A percentile compares a stretch with the other conserved stretches of the same genome.
Evolutionary conservation across 2,797 vertebrate genomes (phyloP).

Genomic region (Pelobates cultripes): DNA sequence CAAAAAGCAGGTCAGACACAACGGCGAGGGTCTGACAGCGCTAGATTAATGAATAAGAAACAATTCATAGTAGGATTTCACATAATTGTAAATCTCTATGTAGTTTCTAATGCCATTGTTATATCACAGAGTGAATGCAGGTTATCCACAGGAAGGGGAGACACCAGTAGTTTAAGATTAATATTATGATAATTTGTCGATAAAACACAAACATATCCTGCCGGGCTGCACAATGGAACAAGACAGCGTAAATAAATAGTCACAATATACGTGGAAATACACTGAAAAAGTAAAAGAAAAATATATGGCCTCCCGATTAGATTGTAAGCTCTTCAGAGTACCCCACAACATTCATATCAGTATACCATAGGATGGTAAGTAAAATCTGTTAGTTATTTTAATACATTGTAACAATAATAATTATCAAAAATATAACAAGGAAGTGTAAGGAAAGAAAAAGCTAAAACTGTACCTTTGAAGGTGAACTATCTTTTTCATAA

Average conservation of each 20-base stretch:
- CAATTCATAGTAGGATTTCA: not conserved
- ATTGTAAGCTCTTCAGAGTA: too few species aligned
- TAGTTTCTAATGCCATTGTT: not conserved
- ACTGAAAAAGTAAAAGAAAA: not conserved
- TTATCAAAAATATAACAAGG: too few species aligned
- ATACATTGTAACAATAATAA: too few species aligned
- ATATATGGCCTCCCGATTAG: too few species aligned
- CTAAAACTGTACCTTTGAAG: too few species aligned
- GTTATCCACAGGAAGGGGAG: conserved; percentile 11
- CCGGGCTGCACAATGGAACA: not conserved
- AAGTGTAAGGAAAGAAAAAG: too few species aligned
- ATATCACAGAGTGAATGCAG: not conserved
- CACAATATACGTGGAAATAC: not conserved
- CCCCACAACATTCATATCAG: too few species aligned
- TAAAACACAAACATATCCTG: not conserved
- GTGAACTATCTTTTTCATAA: too few species aligned
- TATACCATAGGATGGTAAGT: too few species aligned
- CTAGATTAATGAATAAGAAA: not conserved
- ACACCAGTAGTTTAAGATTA: conserved; percentile 2
- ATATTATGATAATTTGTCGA: not conserved
- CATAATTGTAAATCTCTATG: conserved; percentile 2
- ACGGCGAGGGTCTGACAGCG: not conserved
- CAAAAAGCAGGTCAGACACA: conserved; percentile 3
- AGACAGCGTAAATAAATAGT: not conserved
- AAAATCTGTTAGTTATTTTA: too few species aligned